Base-by-base conservation (phyloP, 1,140 invertebrate genomes). In the Nasonia longicornis region DNA sequence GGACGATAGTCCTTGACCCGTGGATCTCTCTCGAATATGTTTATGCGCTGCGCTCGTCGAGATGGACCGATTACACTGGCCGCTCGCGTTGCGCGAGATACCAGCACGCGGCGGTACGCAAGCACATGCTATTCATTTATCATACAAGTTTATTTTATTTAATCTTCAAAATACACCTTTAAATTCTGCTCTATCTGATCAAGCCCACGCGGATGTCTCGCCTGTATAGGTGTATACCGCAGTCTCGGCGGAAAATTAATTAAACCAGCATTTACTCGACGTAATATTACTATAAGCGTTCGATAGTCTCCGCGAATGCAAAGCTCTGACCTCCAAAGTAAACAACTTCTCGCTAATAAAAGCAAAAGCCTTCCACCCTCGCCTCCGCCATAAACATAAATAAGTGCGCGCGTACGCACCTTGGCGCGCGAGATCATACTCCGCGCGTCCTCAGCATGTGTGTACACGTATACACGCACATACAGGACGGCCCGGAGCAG, bases 131-230 rank as follows among this genome's bases (percentile, higher is more conserved):
- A 58, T 79, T 73, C 78, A 79, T 79, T 79, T 73, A 79, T 74
- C 71, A 80, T 67, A 80, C 79, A 58, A 73, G 63, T 75, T 69
- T 75, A 69, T 80, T 75, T 75, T 58, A 75, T 80, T 48, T 75
- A 69, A 80, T 48, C n/a, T 14, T 31, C 20, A 42, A 75, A 67
- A 75, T 42, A 72, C 35, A 72, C 38, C 66, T 69, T 31, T 72
- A 79, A 42, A 74, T 69, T 66, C 63, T 48, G 20, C n/a, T 74
- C 45, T 73, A 80, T 80, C 78, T 74, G 71, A 80, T 74, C 73
- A 20, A 73, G 71, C 52, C 45, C 45, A 52, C 70, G 14, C 20
- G 29, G 38, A n/a, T 22, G 22, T 31, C 3, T 48, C 45, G 26
- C 29, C 10, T 11, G 38, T 42, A 42, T 35, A 42, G 26, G 26